Conservation (phyloP, 2,888 invertebrate genomes). For the Petrophora chlorosata region DNA sequence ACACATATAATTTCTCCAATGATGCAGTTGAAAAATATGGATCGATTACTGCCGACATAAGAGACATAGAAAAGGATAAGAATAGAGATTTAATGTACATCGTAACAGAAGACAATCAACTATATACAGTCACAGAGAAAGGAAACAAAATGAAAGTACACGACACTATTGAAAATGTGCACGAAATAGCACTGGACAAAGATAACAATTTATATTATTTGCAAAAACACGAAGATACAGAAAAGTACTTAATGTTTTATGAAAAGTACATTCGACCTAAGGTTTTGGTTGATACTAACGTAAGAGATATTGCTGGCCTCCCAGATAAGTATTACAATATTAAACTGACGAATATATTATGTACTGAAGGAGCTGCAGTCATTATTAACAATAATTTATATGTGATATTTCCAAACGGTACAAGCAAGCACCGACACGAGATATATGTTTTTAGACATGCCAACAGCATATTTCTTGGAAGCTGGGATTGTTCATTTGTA, state of each 20-base stretch:
- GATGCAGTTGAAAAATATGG: slow-evolving; percentile 1
- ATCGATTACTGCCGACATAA: neutral
- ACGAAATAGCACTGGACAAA: neutral
- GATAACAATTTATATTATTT: slow-evolving; percentile 6
- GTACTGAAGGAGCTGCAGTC: too few relatives aligned
- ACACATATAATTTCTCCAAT: neutral
- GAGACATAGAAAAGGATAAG: slow-evolving; percentile 1
- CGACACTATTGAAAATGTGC: neutral
- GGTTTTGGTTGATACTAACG: slow-evolving; percentile 1
- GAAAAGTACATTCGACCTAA: slow-evolving; percentile 1
- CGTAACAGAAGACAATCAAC: slow-evolving; percentile 2
- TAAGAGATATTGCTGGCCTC: neutral
- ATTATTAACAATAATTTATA: neutral
- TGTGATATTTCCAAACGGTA: neutral
- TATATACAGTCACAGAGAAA: neutral
- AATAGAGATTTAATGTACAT: slow-evolving; percentile 2
- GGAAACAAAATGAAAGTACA: slow-evolving; percentile 2
- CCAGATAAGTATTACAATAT: slow-evolving; percentile 2
- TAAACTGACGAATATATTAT: neutral
- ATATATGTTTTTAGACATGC: neutral
- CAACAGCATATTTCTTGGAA: slow-evolving; percentile 1
- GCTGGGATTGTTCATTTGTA: neutral
- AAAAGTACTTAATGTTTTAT: neutral
- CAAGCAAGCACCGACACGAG: neutral
- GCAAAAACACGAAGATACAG: slow-evolving; percentile 1